Evolutionary conservation across 1,140 invertebrate species (phyloP), one percentile per base, ranked within the genome.

Genomic region (Drosophila lowei): DNA sequence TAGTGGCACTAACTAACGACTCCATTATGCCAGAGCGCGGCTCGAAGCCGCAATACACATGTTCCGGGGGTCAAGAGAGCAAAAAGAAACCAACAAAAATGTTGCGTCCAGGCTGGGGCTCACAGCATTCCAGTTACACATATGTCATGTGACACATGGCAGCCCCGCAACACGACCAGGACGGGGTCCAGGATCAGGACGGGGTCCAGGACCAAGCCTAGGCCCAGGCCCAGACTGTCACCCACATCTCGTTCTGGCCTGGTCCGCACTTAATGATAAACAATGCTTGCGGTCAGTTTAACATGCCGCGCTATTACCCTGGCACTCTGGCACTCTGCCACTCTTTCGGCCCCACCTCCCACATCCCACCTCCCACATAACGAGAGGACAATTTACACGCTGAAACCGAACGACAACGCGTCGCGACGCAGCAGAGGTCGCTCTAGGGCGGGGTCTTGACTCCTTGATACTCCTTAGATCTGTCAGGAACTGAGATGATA

Each of bases 271-370:
- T 89, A 85, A 89, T 80, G 85, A 85, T 89, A 89, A 89, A 89
- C 85, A 89, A 89, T 89, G 85, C 85, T 89, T 89, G 85, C 64
- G 85, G 85, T 89, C 77, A 85, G 85, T 85, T 89, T 85, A 89
- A 89, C 85, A 89, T 80, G 85, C 85, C 85, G 74, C 85, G 79
- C 85, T 80, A 89, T 89, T 80, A 77, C 84, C 84, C 81, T 74
- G 75, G 64, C 77, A 80, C 72, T 73, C 74, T 50, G 67, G 18
- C 23, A 25, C 23, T 25, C 23, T 25, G 23, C 47, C 49, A 23
- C 7, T 48, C 54, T 42, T n/a, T 34, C 50, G 42, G 15, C 21
- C 47, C 30, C 34, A 54, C 52, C 52, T 16, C 34, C 15, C 13
- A 5, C 66, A 38, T 11, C 28, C 47, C 56, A 38, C 42, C 53